Evolutionary conservation across 2,797 vertebrate species (phyloP).

Genomic region (Characodon lateralis): DNA sequence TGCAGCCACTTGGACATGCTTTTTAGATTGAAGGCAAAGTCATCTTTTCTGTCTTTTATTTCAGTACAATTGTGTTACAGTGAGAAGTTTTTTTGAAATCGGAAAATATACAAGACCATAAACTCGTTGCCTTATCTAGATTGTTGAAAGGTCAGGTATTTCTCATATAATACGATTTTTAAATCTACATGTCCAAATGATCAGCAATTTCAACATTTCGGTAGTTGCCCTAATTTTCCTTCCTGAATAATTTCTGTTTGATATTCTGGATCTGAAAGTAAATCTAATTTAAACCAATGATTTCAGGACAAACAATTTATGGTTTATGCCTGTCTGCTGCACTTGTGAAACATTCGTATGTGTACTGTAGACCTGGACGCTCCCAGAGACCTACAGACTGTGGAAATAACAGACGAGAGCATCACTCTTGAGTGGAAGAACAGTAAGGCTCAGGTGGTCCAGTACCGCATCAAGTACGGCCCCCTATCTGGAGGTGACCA

Average conservation of each 20-base stretch:
- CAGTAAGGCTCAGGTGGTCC: slow-evolving; percentile 84
- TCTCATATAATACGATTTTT: background rate
- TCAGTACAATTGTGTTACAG: background rate
- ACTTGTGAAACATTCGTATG: slow-evolving; percentile 3
- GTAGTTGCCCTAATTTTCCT: background rate
- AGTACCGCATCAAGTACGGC: slow-evolving; percentile 93
- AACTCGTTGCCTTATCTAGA: background rate
- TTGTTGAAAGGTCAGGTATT: background rate
- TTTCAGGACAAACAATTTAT: background rate
- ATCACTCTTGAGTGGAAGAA: slow-evolving; percentile 96
- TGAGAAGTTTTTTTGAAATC: too few relatives aligned
- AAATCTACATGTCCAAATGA: background rate
- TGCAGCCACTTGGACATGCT: background rate
- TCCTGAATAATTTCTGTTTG: background rate
- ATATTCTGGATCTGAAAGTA: background rate
- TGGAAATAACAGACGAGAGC: slow-evolving; percentile 90
- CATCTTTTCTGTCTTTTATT: background rate
- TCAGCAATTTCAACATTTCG: background rate
- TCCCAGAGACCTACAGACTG: slow-evolving; percentile 85
- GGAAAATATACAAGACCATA: background rate
- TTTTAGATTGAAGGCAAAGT: background rate
- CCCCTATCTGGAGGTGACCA: slow-evolving; percentile 94
- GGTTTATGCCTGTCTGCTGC: background rate
- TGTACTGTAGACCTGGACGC: slow-evolving; percentile 88
- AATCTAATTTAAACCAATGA: background rate